These are phyloP conservation scores for Phyllotreta cruciferae DNA, from an alignment of 2,888 invertebrate genomes.

Conservation along the genomic window DNA sequence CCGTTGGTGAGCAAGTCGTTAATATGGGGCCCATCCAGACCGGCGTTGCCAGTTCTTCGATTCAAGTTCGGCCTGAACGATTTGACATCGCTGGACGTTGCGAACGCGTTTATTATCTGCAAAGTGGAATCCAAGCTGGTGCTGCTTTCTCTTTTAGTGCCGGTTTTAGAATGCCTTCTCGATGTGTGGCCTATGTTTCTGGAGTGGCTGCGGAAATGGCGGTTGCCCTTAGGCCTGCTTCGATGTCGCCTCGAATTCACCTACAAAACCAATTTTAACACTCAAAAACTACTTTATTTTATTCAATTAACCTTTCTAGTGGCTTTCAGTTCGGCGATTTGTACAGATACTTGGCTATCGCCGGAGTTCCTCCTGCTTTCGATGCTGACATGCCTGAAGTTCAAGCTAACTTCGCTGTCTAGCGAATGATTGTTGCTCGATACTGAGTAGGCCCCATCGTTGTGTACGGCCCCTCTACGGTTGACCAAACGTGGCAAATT, in stretches of 20 bases:
- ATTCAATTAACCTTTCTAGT: constrained; percentile 64
- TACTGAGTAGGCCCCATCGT: constrained; percentile 63
- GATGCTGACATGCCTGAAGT: constrained; percentile 81
- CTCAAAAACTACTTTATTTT: too few species aligned
- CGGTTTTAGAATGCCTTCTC: constrained; percentile 52
- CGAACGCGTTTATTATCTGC: constrained; percentile 70
- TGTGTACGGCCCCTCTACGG: constrained; percentile 81
- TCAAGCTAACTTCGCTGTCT: constrained; percentile 70
- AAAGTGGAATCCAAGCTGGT: constrained; percentile 84
- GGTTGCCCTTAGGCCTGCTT: constrained; percentile 50
- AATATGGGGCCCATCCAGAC: constrained; percentile 61
- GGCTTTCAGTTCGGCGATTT: constrained; percentile 84
- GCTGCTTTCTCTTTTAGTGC: constrained; percentile 66
- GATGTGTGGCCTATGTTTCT: constrained; percentile 50
- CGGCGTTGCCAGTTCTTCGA: constrained; percentile 61
- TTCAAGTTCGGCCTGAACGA: constrained; percentile 65
- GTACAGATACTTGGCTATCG: constrained; percentile 86
- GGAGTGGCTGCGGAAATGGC: constrained; percentile 49
- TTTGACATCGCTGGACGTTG: constrained; percentile 63
- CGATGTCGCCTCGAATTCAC: constrained; percentile 59
- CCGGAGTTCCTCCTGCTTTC: constrained; percentile 87
- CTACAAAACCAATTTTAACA: too few species aligned
- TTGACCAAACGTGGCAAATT: constrained; percentile 86
- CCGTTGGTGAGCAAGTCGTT: constrained; percentile 55
- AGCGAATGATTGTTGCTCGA: constrained; percentile 65